Evolutionary conservation across 2,113 vertebrate genomes (phyloP), one percentile per base, ranked within the genome.

Genomic region (Acanthisitta chloris): DNA sequence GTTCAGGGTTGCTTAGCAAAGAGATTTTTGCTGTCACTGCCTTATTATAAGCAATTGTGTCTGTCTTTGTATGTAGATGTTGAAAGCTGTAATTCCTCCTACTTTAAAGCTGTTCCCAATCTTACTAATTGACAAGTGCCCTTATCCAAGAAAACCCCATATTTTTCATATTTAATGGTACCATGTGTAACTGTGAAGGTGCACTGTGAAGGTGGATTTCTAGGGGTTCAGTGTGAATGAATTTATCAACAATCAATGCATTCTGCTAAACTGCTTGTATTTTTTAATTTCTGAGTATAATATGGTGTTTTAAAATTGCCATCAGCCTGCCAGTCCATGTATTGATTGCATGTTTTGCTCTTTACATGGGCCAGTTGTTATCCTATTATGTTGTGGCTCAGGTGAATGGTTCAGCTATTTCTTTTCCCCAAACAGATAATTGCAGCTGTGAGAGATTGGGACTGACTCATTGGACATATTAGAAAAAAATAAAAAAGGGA

Each of bases 121-220:
- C 71, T 90, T 96, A 78, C 38, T 88, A 81, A 94, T 81, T 94
- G 90, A 91, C 90, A 97, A 96, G 38, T 90, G 18, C 18, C 31
- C 40, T 94, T 80, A 80, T 73, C 31, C 26, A 94, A 97, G 83
- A 66, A 78, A 57, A 12, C 1, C 0, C 20, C 42, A 17, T 33
- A 3, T 33, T 76, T 86, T 96, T 95, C 64, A 46, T 80, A 92
- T 80, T 58, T 93, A 86, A 51, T 86, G 28, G 17, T 46, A 70
- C 20, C 14, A 31, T 70, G 7, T 52, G 12, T 33, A 52, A 66
- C 4, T 40, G 12, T 64, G 51, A 82, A 40, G 9, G 5, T 33
- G 8, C 62, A 25, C 14, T 58, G 12, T 25, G 67, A 36, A 23
- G 28, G 1, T 64, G 51, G 40, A 87, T 81, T 76, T 82, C n/a